These are phyloP conservation scores for Hephaestus fuliginosus DNA, from an alignment of 2,797 vertebrate genomes.

Conservation along the genomic window DNA sequence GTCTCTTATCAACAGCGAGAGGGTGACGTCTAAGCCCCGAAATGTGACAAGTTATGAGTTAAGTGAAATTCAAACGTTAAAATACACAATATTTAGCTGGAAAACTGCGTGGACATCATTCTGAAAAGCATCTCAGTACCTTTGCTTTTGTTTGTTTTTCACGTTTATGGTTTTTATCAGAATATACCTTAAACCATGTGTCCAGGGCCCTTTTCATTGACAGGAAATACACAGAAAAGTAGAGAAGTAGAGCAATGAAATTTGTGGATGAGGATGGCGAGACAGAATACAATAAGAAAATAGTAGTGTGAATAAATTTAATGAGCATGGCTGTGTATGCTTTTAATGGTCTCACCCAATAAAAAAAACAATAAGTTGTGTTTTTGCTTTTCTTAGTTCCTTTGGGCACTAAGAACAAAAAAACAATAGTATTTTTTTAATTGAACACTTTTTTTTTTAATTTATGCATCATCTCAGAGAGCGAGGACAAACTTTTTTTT, in stretches of 20 bases:
- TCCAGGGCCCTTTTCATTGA: background rate
- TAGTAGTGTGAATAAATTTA: background rate
- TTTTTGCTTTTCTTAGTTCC: background rate
- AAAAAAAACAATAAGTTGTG: background rate
- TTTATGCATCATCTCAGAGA: background rate
- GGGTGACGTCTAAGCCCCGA: background rate
- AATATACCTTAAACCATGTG: background rate
- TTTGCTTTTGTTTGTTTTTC: background rate
- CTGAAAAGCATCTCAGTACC: background rate
- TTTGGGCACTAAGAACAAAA: background rate
- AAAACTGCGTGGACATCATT: background rate
- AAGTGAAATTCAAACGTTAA: constrained; percentile 19
- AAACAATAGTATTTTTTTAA: background rate
- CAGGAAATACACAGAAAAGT: background rate
- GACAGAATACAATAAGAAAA: background rate
- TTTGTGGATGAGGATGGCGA: background rate
- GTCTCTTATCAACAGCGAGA: constrained; percentile 29
- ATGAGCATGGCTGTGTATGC: background rate
- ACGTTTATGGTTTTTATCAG: background rate
- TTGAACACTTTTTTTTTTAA: background rate
- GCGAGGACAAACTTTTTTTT: background rate
- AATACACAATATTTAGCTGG: background rate
- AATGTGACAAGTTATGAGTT: constrained; percentile 20
- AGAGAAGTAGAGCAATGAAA: background rate
- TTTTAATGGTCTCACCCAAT: background rate